Conservation (phyloP, 2,797 vertebrate species). For the Epinephelus awoara region DNA sequence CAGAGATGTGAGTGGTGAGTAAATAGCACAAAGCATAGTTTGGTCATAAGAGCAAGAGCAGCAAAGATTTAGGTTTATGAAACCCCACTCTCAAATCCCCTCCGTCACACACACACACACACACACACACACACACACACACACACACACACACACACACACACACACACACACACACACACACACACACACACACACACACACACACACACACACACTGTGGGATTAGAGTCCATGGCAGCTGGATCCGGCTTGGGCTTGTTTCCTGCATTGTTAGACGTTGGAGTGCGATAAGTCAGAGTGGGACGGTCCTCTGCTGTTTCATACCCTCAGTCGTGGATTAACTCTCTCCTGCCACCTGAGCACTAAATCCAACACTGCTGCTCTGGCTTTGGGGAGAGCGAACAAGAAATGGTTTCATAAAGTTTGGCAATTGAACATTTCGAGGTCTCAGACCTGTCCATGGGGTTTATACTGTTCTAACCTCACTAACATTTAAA, state of each 20-base stretch:
- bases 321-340: conserved; percentile 23
- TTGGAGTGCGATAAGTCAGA: conserved; percentile 62
- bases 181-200: conserved; percentile 32
- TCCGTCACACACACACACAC: conserved; percentile 11
- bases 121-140: not conserved
- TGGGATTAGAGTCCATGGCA: conserved; percentile 47
- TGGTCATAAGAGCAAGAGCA: conserved; percentile 36
- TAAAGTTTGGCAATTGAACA: not conserved
- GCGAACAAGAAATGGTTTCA: not conserved
- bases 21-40: conserved; percentile 24
- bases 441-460: not conserved
- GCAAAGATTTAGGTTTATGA: conserved; percentile 32
- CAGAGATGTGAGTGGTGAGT: conserved; percentile 13
- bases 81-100: conserved; percentile 21
- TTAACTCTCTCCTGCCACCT: conserved; percentile 62
- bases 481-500: not conserved
- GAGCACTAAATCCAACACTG: not conserved
- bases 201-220: conserved; percentile 21
- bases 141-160: conserved; percentile 14
- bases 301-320: conserved; percentile 34
- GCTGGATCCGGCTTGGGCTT: conserved; percentile 59
- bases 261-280: conserved; percentile 65
- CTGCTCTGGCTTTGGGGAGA: not conserved
- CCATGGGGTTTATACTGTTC: not conserved
- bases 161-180: conserved; percentile 22